Base-by-base conservation (phyloP, 2,113 vertebrate species). In the Brachyhypopomus occidentalis region DNA sequence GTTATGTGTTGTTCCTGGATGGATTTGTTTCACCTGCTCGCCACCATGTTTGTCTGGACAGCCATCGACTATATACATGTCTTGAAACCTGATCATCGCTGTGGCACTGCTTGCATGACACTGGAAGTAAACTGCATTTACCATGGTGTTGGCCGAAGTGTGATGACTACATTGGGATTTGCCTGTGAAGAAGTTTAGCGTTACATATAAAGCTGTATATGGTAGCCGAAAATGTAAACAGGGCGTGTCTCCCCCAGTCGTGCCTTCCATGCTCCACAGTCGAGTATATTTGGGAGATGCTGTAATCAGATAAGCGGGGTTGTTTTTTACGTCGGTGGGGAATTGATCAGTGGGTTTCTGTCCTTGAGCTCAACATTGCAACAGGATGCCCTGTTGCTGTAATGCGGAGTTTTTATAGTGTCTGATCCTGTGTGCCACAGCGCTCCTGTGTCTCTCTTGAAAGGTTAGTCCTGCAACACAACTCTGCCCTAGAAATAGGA, bases 221-320 rank as follows among this genome's bases (percentile, higher is more conserved):
- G 45, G 45, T 14, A 52, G 45, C 45, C 3, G 45, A 14, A 52
- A 14, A 11, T 11, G 45, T 52, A 52, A 52, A 3, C 45, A 52
- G 45, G 12, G 45, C 12, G 45, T 52, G 45, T 52, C 45, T 52
- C 2, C 45, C 45, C 12, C 45, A 52, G 12, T 52, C 2, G 1
- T 14, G 45, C 2, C 2, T 12, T 14, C 2, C 8, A 1, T 52
- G 11, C 12, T 52, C 66, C 7, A 7, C 64, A 67, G 64, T 3
- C 11, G n/a, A 70, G 36, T n/a, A 19, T 8, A 41, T 41, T 70
- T 41, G 20, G 66, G 36, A 70, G 0, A 17, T 16, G 12, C 19
- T n/a, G 34, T 58, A 75, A 75, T 75, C 55, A 38, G 27, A 75
- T 75, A 36, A 59, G 66, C 66, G 0, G 34, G 4, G 64, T 41